Percentiles rank a stretch among this genome's conserved stretches.
These are phyloP conservation scores for Nesogale talazaci DNA, from an alignment of 2,113 vertebrate species.

Conservation along the genomic window DNA sequence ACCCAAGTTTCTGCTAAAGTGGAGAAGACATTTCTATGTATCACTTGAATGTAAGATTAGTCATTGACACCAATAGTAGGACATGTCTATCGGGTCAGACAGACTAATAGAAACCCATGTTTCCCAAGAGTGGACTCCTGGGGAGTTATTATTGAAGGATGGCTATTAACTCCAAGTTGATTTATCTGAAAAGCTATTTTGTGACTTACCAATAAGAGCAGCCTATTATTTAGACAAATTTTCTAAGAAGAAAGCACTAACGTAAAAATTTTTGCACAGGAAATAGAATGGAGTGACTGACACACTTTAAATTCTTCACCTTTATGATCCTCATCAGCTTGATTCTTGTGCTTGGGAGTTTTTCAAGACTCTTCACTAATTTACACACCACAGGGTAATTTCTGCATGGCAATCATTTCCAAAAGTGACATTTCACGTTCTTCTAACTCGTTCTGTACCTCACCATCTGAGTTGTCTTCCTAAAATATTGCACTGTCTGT, in stretches of 20 bases:
- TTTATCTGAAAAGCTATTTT: background rate
- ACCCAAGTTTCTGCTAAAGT: no score
- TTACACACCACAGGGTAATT: background rate
- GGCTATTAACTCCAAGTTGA: background rate
- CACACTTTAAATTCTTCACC: background rate
- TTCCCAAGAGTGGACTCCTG: background rate
- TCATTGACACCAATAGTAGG: background rate
- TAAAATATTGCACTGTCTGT: background rate
- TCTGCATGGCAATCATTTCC: no score
- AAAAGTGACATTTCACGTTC: background rate
- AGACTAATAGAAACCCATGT: background rate
- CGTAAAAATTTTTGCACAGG: background rate
- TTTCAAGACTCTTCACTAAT: background rate
- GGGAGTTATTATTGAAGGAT: background rate
- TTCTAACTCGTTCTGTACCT: background rate
- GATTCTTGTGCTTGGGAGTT: background rate
- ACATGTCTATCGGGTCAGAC: background rate
- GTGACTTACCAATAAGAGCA: background rate
- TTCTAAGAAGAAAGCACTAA: conserved; percentile 10
- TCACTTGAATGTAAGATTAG: no score
- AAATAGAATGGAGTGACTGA: background rate
- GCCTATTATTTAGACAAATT: background rate
- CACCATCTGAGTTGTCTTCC: background rate
- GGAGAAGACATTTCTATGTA: no score
- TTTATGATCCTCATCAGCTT: background rate